Evolutionary conservation across 2,888 invertebrate genomes (phyloP), one percentile per base, ranked within the genome.

Genomic region (Cryptocheilus praepositus): DNA sequence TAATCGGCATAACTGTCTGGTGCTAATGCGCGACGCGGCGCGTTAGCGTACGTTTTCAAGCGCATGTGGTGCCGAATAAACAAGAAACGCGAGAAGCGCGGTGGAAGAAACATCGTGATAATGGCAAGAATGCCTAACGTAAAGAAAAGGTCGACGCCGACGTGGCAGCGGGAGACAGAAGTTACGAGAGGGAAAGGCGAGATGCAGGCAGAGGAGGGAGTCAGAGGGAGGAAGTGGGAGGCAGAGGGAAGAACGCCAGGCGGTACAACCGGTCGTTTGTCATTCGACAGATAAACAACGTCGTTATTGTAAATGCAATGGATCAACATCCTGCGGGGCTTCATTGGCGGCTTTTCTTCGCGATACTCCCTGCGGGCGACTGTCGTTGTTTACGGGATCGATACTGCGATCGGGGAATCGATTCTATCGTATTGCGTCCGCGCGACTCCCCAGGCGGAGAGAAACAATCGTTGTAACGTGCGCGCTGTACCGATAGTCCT

Each of bases 251-350:
- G 57, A 49, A 56, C 25, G 45, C 55, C 43, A 64, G 45, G 56
- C 57, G 43, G 73, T 77, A 76, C 79, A 81, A 73, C 74, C 77
- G 72, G 74, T 76, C 83, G 79, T 80, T 81, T 81, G 80, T 80
- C 82, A 80, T 78, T 66, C 64, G 78, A 70, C 76, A 73, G 76
- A 77, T 79, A 82, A 83, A 83, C 82, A 83, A 81, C 74, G 80
- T 81, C 80, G 81, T 83, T 83, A 79, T 83, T 83, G 83, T 80
- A 76, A 83, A 82, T 83, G 77, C 74, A 82, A 74, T 80, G 77
- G 73, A 80, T 79, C 80, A 83, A 81, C 80, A 81, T 68, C 72
- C 80, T 79, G 74, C 74, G 67, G 79, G 76, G 76, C 80, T 81
- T 79, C 77, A 76, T 77, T 82, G 76, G 79, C 78, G 74, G 79